A percentile compares a stretch with the other conserved stretches of the same genome.
Evolutionary conservation across 2,797 vertebrate genomes (phyloP).

Genomic region (Lithobates sylvaticus): DNA sequence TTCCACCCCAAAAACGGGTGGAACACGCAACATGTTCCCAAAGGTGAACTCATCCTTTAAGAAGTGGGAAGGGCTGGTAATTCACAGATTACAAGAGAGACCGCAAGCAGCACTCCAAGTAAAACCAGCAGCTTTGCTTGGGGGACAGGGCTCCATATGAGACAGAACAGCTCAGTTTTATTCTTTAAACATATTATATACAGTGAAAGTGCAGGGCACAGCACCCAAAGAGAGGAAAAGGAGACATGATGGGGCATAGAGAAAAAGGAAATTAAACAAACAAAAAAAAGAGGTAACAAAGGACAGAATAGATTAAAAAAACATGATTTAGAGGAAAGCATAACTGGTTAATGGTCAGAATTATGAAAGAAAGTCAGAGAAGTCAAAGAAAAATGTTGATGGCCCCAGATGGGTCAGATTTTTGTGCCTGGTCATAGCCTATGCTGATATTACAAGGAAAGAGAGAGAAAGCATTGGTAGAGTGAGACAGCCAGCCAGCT

Average conservation of each 20-base stretch:
- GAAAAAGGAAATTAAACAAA: slow-evolving; percentile 30
- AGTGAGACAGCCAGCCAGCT: slow-evolving; percentile 56
- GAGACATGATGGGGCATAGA: not conserved
- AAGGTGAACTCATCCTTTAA: not conserved
- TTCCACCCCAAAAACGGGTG: no score
- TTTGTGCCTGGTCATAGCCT: slow-evolving; percentile 24
- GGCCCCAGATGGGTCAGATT: not conserved
- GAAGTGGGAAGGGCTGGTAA: not conserved
- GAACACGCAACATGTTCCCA: no score
- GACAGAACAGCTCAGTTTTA: slow-evolving; percentile 57
- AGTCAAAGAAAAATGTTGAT: slow-evolving; percentile 21
- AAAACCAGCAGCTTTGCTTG: slow-evolving; percentile 50
- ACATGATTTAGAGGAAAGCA: slow-evolving; percentile 7
- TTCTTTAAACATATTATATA: slow-evolving; percentile 61
- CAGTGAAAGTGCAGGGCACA: slow-evolving; percentile 60
- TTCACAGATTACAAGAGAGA: slow-evolving; percentile 43
- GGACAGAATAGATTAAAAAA: not conserved
- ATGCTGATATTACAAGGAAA: slow-evolving; percentile 31
- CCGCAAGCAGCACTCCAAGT: slow-evolving; percentile 44
- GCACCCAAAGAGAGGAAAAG: slow-evolving; percentile 40
- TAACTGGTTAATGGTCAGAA: not conserved
- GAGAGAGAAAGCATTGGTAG: slow-evolving; percentile 44
- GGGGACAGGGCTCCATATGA: slow-evolving; percentile 50
- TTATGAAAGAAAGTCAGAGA: not conserved
- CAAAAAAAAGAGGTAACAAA: not conserved